These are phyloP conservation scores for Odontocolon sp. DNA, from an alignment of 2,888 invertebrate genomes.

Conservation along the genomic window DNA sequence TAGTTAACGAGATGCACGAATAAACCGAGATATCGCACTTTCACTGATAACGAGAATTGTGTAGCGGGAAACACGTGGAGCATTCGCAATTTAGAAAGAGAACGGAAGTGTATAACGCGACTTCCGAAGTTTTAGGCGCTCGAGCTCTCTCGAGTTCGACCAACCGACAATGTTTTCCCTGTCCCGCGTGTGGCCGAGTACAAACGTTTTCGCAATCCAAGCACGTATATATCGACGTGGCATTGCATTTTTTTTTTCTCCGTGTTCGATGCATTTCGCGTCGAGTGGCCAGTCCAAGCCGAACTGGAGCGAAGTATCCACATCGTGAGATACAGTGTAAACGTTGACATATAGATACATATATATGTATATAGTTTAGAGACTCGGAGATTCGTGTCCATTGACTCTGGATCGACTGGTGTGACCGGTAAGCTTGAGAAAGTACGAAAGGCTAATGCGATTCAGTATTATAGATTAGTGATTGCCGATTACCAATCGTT, in stretches of 20 bases:
- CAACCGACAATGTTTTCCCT: slow-evolving; percentile 31
- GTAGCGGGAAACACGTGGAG: slow-evolving; percentile 50
- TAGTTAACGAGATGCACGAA: slow-evolving; percentile 21
- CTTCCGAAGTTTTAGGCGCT: slow-evolving; percentile 64
- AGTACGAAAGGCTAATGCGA: neutral
- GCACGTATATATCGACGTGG: slow-evolving; percentile 16
- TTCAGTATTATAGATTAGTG: neutral
- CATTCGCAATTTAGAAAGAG: slow-evolving; percentile 36
- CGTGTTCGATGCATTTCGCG: slow-evolving; percentile 16
- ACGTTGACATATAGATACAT: neutral
- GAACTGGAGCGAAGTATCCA: slow-evolving; percentile 13
- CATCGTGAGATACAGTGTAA: slow-evolving; percentile 6
- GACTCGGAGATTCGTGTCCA: neutral
- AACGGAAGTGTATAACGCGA: slow-evolving; percentile 57
- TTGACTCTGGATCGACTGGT: slow-evolving; percentile 4
- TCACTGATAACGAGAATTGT: slow-evolving; percentile 71
- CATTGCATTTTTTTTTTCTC: slow-evolving; percentile 21
- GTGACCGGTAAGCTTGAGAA: slow-evolving; percentile 6
- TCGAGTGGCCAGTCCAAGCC: slow-evolving; percentile 3
- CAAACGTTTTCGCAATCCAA: slow-evolving; percentile 10
- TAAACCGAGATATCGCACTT: slow-evolving; percentile 64
- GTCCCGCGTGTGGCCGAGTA: neutral
- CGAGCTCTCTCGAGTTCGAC: slow-evolving; percentile 28
- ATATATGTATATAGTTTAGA: neutral
- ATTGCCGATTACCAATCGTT: neutral